A percentile compares a stretch with the other conserved stretches of the same genome.
Conservation (phyloP, 2,797 vertebrate genomes). For the Podarcis siculus region DNA sequence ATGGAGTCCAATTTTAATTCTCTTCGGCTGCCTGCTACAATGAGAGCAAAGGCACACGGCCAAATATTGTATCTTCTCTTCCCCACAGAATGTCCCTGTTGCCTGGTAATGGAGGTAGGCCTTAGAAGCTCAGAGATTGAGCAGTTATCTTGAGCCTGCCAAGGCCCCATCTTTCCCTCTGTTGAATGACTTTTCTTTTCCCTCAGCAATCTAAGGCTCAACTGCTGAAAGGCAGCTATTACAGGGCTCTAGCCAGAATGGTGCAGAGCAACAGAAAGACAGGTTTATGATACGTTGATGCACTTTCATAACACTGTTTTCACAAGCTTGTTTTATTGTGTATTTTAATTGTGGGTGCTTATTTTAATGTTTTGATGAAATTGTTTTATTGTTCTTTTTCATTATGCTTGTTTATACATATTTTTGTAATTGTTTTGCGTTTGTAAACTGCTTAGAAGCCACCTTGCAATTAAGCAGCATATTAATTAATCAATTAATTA, state of each 20-base stretch:
- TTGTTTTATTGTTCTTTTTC: no score
- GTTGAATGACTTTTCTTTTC: conserved; percentile 38
- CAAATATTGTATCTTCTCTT: conserved; percentile 50
- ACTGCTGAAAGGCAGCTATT: conserved; percentile 37
- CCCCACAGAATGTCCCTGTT: conserved; percentile 28
- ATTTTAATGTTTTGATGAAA: no score
- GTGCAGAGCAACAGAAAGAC: conserved; percentile 5
- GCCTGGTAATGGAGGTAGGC: conserved; percentile 38
- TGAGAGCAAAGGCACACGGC: conserved; percentile 42
- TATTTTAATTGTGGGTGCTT: no score
- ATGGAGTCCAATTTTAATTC: conserved; percentile 48
- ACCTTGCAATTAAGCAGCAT: no score
- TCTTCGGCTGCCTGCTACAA: background rate
- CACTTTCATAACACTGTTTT: no score
- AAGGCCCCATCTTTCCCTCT: conserved; percentile 27
- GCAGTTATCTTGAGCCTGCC: conserved; percentile 47
- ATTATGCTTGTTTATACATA: no score
- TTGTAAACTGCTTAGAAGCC: no score
- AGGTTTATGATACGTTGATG: conserved; percentile 38
- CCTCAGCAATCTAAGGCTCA: conserved; percentile 17
- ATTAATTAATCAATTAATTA: no score
- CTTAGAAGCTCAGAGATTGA: conserved; percentile 48
- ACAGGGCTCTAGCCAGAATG: conserved; percentile 2
- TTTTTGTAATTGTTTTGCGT: no score
- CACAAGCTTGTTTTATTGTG: no score